Conservation (phyloP, 2,797 vertebrate species). For the Hozukius guyotensis region DNA sequence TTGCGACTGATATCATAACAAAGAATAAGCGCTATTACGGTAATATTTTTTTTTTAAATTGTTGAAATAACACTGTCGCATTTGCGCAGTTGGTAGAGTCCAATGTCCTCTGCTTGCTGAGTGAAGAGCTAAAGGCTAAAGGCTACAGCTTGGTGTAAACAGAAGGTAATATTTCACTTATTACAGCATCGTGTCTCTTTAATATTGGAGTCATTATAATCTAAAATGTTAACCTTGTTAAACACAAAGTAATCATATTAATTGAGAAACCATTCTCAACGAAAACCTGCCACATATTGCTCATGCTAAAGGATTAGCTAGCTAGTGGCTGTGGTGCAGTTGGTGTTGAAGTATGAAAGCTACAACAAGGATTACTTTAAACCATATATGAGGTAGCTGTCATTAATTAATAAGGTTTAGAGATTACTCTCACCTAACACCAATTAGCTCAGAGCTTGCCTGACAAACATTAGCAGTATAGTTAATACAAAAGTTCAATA, state of each 20-base stretch:
- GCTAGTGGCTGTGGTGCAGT: not conserved
- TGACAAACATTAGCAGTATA: too few relatives aligned
- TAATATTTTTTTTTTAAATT: not conserved
- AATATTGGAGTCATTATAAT: rapidly evolving
- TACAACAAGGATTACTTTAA: not conserved
- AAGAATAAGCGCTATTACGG: rapidly evolving
- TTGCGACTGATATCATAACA: rapidly evolving
- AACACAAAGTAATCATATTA: rapidly evolving
- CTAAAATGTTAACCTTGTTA: rapidly evolving
- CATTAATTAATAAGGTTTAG: not conserved
- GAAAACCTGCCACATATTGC: not conserved
- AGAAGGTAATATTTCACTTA: conserved; percentile 44
- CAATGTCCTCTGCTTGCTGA: conserved; percentile 74
- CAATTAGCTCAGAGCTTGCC: not conserved
- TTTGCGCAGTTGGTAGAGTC: conserved; percentile 70
- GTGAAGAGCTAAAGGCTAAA: conserved; percentile 36
- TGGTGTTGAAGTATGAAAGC: not conserved
- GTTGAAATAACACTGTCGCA: not conserved
- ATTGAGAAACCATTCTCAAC: rapidly evolving
- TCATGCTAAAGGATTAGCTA: conserved; percentile 24
- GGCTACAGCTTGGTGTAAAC: conserved; percentile 48
- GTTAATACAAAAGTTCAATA: too few relatives aligned
- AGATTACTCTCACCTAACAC: not conserved
- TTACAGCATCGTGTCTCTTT: rapidly evolving
- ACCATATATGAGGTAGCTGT: too few relatives aligned